Base-by-base conservation (phyloP, 2,113 vertebrate species). In the Hypanus sabinus region DNA sequence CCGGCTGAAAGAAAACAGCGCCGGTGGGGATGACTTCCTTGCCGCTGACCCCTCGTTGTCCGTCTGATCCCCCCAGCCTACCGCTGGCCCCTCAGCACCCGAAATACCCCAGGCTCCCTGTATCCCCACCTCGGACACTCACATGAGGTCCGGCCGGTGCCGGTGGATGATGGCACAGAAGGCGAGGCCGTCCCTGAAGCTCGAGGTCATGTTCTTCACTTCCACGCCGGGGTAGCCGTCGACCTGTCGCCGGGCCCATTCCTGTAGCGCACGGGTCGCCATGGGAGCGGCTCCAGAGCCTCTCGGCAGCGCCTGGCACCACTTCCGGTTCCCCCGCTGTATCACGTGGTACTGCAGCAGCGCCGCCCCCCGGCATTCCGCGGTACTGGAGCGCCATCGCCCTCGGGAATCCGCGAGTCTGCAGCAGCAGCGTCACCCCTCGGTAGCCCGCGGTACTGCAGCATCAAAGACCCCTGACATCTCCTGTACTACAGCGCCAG, bases 91-190 rank as follows among this genome's bases (percentile, higher is more conserved):
- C 55, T 5, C 6, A 0, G 11, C 12, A 0, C 30, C 10, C 27
- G 22, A 46, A 1, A 46, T 1, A 46, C 46, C 7, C 55, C 11
- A 0, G 22, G 2, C 14, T 14, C 18, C 3, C 30, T n/a, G 1
- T 16, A 0, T 60, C 27, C 14, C 5, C 27, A 1, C n/a, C 65
- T 11, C 20, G 24, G 0, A 68, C 96, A 98, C 98, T 98, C 96
- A 99, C 98, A 99, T 97, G 94, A 99, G 95, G 94, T 99, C 98
- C 18, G 98, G 98, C 95, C 98, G 97, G 97, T 98, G 97, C 70
- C 96, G 97, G 96, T 99, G 98, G 57, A 99, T 98, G 94, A 99
- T 98, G 94, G 98, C 98, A 96, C 98, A 99, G 95, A 99, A 99
- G 30, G 98, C 98, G 97, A 99, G 95, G 24, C 98, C 98, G 95